Base-by-base conservation (phyloP, 2,113 vertebrate species). In the Nycticorax nycticorax region DNA sequence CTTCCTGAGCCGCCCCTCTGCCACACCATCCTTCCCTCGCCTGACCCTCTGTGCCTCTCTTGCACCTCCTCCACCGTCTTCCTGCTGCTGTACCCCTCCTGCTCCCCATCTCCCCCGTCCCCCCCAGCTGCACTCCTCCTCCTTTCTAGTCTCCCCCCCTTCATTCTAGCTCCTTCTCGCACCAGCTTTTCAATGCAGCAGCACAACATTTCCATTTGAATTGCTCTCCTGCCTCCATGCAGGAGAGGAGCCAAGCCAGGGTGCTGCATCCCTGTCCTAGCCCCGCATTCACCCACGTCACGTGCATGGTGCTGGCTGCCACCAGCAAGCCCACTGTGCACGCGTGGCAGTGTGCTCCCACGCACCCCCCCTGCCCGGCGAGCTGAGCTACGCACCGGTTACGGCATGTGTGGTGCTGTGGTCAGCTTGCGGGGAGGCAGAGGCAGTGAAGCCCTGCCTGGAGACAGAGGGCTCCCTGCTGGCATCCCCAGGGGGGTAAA, bases 141-240 rank as follows among this genome's bases (percentile, higher is more conserved):
- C 77, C 82, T 93, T 64, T 63, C 66, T 14, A 19, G 17, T 53
- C 81, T 73, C 76, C 64, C 53, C 37, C 37, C 63, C 74, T 88
- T 92, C 53, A 79, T 96, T 84, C 80, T 55, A 76, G 8, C 20
- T 69, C 63, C 59, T 77, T 63, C 83, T 85, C 68, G 28, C 83
- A 62, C 7, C 68, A 69, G 88, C 67, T 74, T 77, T 76, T 80
- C 47, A 37, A 84, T 91, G 74, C 86, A 84, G 73, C 83, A 63
- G 85, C 76, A 24, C 2, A 6, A 35, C 80, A 91, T 96, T 95
- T 97, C 96, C 94, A 87, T 95, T 75, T 91, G 80, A 96, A 95
- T 92, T 1, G 16, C 39, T 84, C 59, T 78, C 56, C 89, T 59
- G 93, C 52, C 94, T 95, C 73, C 68, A 30, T 39, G 64, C 52